A percentile compares a stretch with the other conserved stretches of the same genome.
Evolutionary conservation across 2,888 invertebrate species (phyloP).

Genomic region (Drosophila mimetica): DNA sequence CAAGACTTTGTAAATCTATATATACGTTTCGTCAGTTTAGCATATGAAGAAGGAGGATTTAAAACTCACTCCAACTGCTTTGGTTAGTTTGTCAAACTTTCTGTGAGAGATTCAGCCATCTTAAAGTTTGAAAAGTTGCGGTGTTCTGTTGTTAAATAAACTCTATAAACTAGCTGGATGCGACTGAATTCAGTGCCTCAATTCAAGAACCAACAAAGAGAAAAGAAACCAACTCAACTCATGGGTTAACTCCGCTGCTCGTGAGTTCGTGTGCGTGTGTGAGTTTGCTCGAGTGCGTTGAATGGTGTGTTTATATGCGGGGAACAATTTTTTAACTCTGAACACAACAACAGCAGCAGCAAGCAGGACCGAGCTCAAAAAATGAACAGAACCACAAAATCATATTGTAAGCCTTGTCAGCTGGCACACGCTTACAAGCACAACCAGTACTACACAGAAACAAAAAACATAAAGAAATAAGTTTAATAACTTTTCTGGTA

Average conservation of each 20-base stretch:
- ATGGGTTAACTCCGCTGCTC: slow-evolving; percentile 28
- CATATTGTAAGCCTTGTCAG: slow-evolving; percentile 74
- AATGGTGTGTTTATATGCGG: slow-evolving; percentile 36
- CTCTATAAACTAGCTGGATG: slow-evolving; percentile 25
- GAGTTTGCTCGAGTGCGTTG: slow-evolving; percentile 20
- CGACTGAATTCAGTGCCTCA: slow-evolving; percentile 19
- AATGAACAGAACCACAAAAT: slow-evolving; percentile 64
- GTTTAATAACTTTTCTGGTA: neutral
- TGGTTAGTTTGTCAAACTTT: slow-evolving; percentile 20
- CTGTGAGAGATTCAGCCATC: slow-evolving; percentile 6
- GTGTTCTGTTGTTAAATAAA: slow-evolving; percentile 25
- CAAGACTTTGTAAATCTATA: too few species aligned
- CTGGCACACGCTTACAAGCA: slow-evolving; percentile 40
- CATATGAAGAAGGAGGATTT: neutral
- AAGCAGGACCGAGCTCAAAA: slow-evolving; percentile 34
- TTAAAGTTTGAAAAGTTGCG: slow-evolving; percentile 18
- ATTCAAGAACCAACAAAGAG: slow-evolving; percentile 12
- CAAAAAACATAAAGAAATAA: neutral
- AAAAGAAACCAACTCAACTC: slow-evolving; percentile 9
- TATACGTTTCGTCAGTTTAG: too few species aligned
- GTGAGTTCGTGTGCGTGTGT: neutral
- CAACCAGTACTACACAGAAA: slow-evolving; percentile 9
- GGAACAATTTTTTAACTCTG: slow-evolving; percentile 29
- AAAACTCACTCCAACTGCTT: neutral
- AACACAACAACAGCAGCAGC: slow-evolving; percentile 19